These are phyloP conservation scores for Linyphia triangularis DNA, from an alignment of 2,888 invertebrate genomes.

Conservation along the genomic window DNA sequence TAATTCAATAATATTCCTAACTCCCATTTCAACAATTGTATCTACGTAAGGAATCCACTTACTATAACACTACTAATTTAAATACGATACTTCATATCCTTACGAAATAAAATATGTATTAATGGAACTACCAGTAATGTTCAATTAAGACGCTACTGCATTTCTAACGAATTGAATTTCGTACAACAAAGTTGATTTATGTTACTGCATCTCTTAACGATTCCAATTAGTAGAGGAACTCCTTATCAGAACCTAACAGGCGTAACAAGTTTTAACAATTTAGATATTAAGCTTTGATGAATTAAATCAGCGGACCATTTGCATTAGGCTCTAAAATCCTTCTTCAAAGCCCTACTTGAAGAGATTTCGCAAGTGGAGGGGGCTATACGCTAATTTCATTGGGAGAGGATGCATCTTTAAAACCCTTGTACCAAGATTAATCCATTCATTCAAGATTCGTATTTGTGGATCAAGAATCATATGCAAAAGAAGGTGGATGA, in stretches of 20 bases:
- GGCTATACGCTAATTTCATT: not conserved
- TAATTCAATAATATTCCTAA: no score
- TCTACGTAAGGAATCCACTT: no score
- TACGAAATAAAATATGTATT: not conserved
- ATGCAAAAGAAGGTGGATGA: no score
- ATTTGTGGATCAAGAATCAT: no score
- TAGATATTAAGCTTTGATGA: slow-evolving; percentile 24
- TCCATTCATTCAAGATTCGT: no score
- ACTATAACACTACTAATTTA: no score
- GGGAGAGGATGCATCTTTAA: not conserved
- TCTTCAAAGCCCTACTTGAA: not conserved
- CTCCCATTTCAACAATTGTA: no score
- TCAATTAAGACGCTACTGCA: slow-evolving; percentile 5
- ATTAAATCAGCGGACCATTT: slow-evolving; percentile 26
- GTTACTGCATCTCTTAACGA: slow-evolving; percentile 2
- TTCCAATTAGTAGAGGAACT: slow-evolving; percentile 13
- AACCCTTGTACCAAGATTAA: no score
- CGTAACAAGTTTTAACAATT: slow-evolving; percentile 33
- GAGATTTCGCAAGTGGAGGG: not conserved
- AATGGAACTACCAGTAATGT: not conserved
- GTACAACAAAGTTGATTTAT: not conserved
- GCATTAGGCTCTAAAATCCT: not conserved
- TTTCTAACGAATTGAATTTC: not conserved
- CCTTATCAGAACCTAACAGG: slow-evolving; percentile 50
- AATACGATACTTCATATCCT: not conserved